Percentiles rank a stretch among this genome's conserved stretches.
phyloP scores from a whole-genome alignment of 2,888 invertebrate species.

The Melinaea menophilus region DNA sequence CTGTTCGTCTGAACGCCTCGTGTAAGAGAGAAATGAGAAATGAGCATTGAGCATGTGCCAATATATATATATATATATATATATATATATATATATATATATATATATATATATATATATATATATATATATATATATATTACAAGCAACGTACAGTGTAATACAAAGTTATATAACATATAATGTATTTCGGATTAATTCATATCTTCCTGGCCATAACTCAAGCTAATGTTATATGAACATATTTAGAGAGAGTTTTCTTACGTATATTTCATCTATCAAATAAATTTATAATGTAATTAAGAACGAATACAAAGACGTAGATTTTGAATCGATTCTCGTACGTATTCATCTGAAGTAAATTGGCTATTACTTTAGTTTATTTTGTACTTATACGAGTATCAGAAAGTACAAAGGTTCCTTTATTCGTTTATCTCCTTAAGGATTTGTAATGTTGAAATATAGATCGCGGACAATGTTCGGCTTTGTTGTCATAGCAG shows the following conservation, averaged over 20 bases:
- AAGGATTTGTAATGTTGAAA: constrained; percentile 47
- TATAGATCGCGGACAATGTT: constrained; percentile 47
- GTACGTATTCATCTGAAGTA: constrained; percentile 7
- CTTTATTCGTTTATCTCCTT: constrained; percentile 41
- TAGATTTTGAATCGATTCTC: background rate
- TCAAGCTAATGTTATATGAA: background rate
- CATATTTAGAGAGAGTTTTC: background rate
- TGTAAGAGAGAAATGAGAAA: no score
- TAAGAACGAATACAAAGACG: constrained; percentile 10
- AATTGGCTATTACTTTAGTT: constrained; percentile 32
- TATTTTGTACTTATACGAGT: constrained; percentile 25
- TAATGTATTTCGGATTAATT: background rate
- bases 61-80: no score
- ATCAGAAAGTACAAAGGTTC: constrained; percentile 32
- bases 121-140: no score
- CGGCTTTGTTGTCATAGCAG: constrained; percentile 57
- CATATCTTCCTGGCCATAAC: background rate
- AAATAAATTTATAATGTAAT: constrained; percentile 8
- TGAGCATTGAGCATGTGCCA: no score
- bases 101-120: no score
- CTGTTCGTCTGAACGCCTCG: no score
- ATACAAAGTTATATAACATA: no score
- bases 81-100: no score
- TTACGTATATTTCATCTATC: background rate
- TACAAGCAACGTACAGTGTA: no score